A percentile compares a stretch with the other conserved stretches of the same genome.
Conservation (phyloP, 1,140 invertebrate genomes). For the Phthorimaea operculella region DNA sequence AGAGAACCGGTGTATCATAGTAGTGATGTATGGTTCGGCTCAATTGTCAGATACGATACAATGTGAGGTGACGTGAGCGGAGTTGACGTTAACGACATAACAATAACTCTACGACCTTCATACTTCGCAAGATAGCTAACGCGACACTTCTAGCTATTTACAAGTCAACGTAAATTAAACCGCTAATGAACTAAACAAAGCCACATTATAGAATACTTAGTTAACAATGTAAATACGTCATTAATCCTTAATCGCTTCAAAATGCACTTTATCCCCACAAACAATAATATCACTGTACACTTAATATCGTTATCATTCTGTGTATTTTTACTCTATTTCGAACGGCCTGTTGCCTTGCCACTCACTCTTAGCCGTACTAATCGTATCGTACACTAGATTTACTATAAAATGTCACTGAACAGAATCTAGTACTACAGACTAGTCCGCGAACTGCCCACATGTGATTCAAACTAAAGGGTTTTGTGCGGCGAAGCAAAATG, state of each 20-base stretch:
- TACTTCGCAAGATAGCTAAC: conserved; percentile 4
- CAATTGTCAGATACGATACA: neutral
- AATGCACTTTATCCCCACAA: neutral
- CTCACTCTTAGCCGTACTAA: too few species aligned
- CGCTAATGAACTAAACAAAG: neutral
- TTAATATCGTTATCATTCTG: neutral
- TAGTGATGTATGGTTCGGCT: neutral
- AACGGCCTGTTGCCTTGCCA: too few species aligned
- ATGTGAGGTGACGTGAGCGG: conserved; percentile 12
- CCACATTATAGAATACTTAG: neutral
- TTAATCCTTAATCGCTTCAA: too few species aligned
- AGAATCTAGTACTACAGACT: neutral
- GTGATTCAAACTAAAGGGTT: conserved; percentile 36
- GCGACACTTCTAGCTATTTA: conserved; percentile 29
- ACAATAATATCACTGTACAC: neutral
- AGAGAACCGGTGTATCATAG: conserved; percentile 29
- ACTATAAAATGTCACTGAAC: neutral
- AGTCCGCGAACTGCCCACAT: conserved; percentile 28
- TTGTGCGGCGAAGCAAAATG: conserved; percentile 33
- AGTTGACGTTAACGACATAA: conserved; percentile 23
- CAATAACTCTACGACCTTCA: conserved; percentile 48
- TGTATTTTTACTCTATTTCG: too few species aligned
- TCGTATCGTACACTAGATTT: too few species aligned
- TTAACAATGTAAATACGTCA: neutral
- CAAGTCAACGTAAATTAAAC: neutral